A percentile compares a stretch with the other conserved stretches of the same genome.
phyloP scores from a whole-genome alignment of 2,888 invertebrate species.

The Cabera pusaria region DNA sequence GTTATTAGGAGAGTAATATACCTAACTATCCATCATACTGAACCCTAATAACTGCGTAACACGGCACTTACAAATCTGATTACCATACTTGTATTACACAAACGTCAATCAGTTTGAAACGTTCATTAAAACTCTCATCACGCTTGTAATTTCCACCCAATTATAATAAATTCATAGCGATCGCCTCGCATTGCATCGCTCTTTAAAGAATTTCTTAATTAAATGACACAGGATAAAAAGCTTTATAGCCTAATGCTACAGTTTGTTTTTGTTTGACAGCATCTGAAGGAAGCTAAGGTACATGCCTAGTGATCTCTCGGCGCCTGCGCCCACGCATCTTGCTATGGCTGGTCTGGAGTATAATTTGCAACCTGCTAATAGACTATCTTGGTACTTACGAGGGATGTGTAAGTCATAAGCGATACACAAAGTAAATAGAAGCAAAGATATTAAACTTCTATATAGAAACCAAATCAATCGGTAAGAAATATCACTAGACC shows the following conservation, averaged over 20 bases:
- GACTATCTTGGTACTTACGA: constrained; percentile 43
- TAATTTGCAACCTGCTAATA: constrained; percentile 78
- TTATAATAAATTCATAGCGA: constrained; percentile 39
- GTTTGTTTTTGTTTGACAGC: too few species aligned
- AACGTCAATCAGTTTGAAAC: constrained; percentile 17
- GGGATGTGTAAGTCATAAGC: constrained; percentile 3
- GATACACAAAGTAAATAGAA: too few species aligned
- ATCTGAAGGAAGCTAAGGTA: constrained; percentile 19
- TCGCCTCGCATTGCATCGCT: constrained; percentile 21
- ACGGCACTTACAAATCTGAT: constrained; percentile 6
- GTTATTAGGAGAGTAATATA: too few species aligned
- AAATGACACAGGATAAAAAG: too few species aligned
- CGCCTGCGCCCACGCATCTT: constrained; percentile 68
- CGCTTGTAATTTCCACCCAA: constrained; percentile 37
- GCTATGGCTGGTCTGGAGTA: constrained; percentile 39
- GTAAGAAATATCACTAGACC: too few species aligned
- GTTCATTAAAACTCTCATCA: constrained; percentile 25
- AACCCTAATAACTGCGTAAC: constrained; percentile 8
- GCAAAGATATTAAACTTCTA: too few species aligned
- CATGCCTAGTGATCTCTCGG: constrained; percentile 35
- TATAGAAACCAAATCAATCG: too few species aligned
- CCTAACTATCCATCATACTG: background rate
- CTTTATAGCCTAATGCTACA: too few species aligned
- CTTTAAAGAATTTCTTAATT: too few species aligned
- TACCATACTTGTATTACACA: constrained; percentile 10